These are phyloP conservation scores for Lophotriccus pileatus DNA, from an alignment of 2,797 vertebrate genomes.

Conservation along the genomic window DNA sequence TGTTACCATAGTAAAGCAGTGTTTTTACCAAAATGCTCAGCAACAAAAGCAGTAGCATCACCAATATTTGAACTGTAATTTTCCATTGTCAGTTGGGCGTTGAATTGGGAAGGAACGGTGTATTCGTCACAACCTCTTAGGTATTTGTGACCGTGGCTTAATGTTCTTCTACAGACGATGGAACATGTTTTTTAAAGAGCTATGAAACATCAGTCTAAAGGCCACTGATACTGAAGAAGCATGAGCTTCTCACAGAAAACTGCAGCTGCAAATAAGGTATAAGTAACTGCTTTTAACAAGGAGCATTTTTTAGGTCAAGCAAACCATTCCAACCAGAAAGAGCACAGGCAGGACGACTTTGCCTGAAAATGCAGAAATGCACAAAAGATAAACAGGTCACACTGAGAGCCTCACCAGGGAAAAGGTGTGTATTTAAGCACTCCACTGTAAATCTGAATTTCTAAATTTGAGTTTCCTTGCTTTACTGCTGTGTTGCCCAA, in stretches of 20 bases:
- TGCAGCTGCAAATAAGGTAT: background rate
- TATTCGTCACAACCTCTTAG: background rate
- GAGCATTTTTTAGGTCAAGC: background rate
- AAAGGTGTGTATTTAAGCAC: background rate
- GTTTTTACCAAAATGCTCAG: conserved; percentile 31
- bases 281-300: background rate
- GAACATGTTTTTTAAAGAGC: background rate
- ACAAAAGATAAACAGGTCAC: background rate
- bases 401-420: background rate
- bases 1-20: conserved; percentile 29
- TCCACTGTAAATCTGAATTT: background rate
- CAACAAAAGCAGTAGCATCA: background rate
- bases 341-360: background rate
- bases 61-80: background rate
- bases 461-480: background rate
- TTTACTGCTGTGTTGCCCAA: background rate
- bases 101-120: background rate
- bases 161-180: background rate
- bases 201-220: background rate
- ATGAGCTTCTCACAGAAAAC: background rate
- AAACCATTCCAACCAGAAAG: background rate
- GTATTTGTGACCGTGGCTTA: background rate
- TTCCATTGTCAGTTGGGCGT: background rate
- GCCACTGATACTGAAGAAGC: background rate
- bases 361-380: background rate